Conservation (phyloP, 2,113 vertebrate genomes). For the Anguilla japonica region DNA sequence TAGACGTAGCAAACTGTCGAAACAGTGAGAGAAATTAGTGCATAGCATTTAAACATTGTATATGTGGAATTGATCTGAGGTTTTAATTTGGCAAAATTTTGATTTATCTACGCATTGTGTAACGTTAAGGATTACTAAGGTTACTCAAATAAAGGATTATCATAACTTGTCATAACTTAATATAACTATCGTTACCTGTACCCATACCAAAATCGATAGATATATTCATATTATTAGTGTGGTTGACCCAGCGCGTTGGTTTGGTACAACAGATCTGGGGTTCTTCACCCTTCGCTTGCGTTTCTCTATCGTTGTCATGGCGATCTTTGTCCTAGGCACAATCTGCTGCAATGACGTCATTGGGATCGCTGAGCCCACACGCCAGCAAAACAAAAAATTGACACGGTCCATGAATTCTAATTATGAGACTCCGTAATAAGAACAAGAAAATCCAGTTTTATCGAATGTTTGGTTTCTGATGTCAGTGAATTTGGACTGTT, state of each 20-base stretch:
- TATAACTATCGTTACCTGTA: background rate
- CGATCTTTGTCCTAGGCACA: constrained; percentile 34
- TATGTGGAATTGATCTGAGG: too few species aligned
- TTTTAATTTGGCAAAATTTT: too few species aligned
- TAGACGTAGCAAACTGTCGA: too few species aligned
- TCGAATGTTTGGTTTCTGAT: background rate
- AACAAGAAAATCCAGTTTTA: background rate
- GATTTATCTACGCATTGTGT: too few species aligned
- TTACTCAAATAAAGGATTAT: too few species aligned
- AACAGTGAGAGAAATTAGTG: too few species aligned
- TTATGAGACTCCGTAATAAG: background rate
- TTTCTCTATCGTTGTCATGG: constrained; percentile 34
- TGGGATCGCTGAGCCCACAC: constrained; percentile 21
- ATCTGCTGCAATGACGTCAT: constrained; percentile 36
- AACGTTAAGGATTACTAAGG: too few species aligned
- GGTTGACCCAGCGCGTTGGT: background rate
- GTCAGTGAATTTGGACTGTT: background rate
- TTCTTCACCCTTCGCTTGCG: constrained; percentile 4
- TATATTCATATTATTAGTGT: too few species aligned
- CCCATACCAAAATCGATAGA: background rate
- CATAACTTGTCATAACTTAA: too few species aligned
- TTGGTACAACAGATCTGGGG: background rate
- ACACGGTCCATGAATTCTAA: background rate
- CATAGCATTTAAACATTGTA: too few species aligned
- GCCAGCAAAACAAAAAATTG: background rate